Evolutionary conservation across 2,113 vertebrate genomes (phyloP), one percentile per base, ranked within the genome.

Genomic region (Guaruba guarouba): DNA sequence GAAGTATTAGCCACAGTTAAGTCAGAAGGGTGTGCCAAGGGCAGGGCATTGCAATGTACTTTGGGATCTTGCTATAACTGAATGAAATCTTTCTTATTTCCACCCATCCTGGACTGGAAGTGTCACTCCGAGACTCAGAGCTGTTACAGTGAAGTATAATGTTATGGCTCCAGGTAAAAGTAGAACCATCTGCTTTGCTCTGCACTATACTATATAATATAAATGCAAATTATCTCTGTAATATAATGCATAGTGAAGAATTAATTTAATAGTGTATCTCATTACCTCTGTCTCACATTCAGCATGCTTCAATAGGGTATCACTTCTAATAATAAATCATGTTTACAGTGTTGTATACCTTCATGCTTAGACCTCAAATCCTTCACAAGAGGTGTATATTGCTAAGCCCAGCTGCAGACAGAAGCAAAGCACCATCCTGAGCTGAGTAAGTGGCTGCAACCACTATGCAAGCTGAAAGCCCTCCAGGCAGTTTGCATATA

Each of bases 391-490:
- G n/a, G 49, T 25, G 14, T 14, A 13, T 11, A 6, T 39, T 19
- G 28, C 66, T 52, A 27, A 73, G 63, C n/a, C 31, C 25, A 18
- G 5, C 5, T 3, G n/a, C 41, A 67, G 71, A 17, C 17, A 85
- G 61, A 68, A 27, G 63, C 68, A 64, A 78, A 75, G 64, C 82
- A 57, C 31, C 7, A 2, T 74, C 80, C 85, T 52, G 73, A 78
- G 76, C 77, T 49, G 70, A 90, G 52, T 33, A 73, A 90, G 64
- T 59, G 88, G 25, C 73, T 78, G 66, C 78, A 94, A 64, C 69
- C 73, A 22, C 67, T 27, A 0, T 28, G 69, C 8, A 51, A 86
- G 78, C 87, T 82, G 92, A 88, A 82, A 94, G 41, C 61, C 90
- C 93, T 81, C 41, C 2, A 0, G 95, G 96, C 48, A 0, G 10